Evolutionary conservation across 2,888 invertebrate species (phyloP), one percentile per base, ranked within the genome.

Genomic region (Trilocha varians): DNA sequence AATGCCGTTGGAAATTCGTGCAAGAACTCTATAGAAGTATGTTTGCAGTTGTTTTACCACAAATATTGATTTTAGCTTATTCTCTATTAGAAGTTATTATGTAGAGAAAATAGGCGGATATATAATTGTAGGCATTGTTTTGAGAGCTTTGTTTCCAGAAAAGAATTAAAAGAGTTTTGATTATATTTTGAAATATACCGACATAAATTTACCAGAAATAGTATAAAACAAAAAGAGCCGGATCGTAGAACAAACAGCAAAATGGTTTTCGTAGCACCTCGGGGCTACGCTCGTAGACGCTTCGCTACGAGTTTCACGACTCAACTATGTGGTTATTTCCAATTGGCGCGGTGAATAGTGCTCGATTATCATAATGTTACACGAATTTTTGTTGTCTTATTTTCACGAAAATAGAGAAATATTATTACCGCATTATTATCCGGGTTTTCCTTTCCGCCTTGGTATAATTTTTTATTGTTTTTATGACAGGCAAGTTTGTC

Each of bases 1-100:
- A 35, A 51, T 51, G 52, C 42, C 46, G 32, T 44, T 43, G 37
- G 16, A 41, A 39, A 47, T 41, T 33, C 25, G 25, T 25, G 25
- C 25, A 25, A 11, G n/a, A 11, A 11, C 25, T 25, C 25, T 25
- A 6, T 6, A 9, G 25, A 25, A 25, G 25, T 25, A 25, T 25
- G 11, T 6, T 25, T 25, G 11, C 25, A 6, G 25, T 25, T 25
- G 25, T 25, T 3, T 25, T 11, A 9, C 25, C 6, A 25, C 25
- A 9, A 25, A 25, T 4, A 25, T 25, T 25, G 25, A 25, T 25
- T 25, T 25, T 9, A 25, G 11, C 25, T 5, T 25, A 11, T 25
- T 25, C 11, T 25, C 25, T 11, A 11, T 25, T 6, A 9, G 6
- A 11, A 25, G 25, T 25, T 9, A 25, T 9, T 25, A 9, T 25